Base-by-base conservation (phyloP, 2,888 invertebrate species). In the Stramonita haemastoma region DNA sequence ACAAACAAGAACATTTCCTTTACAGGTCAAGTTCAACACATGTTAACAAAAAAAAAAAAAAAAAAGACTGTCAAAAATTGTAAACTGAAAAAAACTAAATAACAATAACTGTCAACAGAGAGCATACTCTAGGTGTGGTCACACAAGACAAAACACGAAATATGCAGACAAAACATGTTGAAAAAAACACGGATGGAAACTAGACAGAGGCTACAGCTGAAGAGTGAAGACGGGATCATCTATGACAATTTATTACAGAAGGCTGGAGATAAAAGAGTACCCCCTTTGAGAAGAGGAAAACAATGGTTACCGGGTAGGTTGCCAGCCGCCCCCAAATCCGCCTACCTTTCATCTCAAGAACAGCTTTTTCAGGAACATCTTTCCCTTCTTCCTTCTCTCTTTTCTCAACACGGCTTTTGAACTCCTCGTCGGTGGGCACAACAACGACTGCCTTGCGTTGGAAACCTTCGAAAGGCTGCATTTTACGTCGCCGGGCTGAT, bases 301-400 rank as follows among this genome's bases (percentile, higher is more conserved):
- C 90, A 90, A 86, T 79, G 79, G 87, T 86, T 83, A 66, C 88
- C 88, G 32, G 88, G n/a, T n/a, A n/a, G n/a, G 32, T 79, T 79
- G 46, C 81, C 81, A 46, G 81, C 36, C 57, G 83, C 89, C 46
- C 46, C 19, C 22, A 73, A 46, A 46, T 91, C 90, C 89, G 91
- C 95, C 95, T 96, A 99, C 99, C 99, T 98, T 99, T 99, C 98
- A 99, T 98, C 97, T 99, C 99, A 97, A 98, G 97, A 96, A 99
- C 97, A 95, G 98, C 98, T 96, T 97, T 97, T 96, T 99, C 98
- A 95, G 98, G 98, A 96, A 98, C 97, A 96, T 98, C 98, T 97
- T 98, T 98, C 96, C 98, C 98, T 97, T 98, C 98, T 96, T 97
- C 97, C 96, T 97, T 97, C 96, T 98, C 98, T 96, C 98, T 97